These are phyloP conservation scores for Tinamus guttatus DNA, from an alignment of 2,113 vertebrate species.

Conservation along the genomic window DNA sequence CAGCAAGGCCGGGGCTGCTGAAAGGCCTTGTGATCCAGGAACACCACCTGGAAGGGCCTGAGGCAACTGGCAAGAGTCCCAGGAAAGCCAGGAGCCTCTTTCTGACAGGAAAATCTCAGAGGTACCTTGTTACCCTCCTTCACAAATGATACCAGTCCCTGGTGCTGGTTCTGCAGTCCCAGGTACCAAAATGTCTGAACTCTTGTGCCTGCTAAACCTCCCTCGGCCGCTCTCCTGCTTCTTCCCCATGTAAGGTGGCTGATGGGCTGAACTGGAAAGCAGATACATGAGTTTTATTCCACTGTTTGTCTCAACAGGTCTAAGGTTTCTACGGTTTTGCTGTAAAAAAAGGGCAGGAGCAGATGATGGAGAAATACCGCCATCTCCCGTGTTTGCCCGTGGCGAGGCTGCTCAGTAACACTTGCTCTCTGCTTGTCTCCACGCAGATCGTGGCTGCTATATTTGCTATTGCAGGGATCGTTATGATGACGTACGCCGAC, in stretches of 20 bases:
- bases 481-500: slow-evolving; percentile 97
- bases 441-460: slow-evolving; percentile 95
- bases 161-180: too few relatives aligned
- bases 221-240: neutral
- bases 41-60: neutral
- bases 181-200: neutral
- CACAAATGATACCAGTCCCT: neutral
- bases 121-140: neutral
- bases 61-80: neutral
- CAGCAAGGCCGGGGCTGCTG: neutral
- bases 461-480: slow-evolving; percentile 96
- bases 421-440: slow-evolving; percentile 27
- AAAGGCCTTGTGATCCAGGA: neutral
- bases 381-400: neutral
- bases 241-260: neutral
- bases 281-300: neutral
- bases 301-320: neutral
- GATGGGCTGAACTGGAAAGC: neutral
- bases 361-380: neutral
- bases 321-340: neutral
- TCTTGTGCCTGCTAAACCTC: neutral
- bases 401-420: neutral
- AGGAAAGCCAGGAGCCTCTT: neutral
- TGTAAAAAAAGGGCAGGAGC: neutral
- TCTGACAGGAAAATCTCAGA: neutral